A percentile compares a stretch with the other conserved stretches of the same genome.
phyloP scores from a whole-genome alignment of 2,888 invertebrate genomes.

The Brachycybe producta region DNA sequence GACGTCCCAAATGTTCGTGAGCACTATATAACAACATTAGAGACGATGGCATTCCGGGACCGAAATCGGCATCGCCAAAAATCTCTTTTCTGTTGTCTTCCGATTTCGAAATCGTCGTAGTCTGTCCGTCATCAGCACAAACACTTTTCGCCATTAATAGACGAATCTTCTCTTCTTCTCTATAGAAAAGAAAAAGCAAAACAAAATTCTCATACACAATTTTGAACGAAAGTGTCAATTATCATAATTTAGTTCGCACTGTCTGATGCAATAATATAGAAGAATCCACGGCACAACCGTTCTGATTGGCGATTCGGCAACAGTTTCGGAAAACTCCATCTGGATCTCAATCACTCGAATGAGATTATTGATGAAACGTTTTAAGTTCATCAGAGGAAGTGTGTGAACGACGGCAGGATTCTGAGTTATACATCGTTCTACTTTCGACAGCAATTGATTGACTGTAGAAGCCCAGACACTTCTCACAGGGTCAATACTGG shows the following conservation, averaged over 20 bases:
- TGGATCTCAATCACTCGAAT: slow-evolving; percentile 63
- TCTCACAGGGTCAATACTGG: slow-evolving; percentile 3
- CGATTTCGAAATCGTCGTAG: neutral
- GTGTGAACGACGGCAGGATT: slow-evolving; percentile 10
- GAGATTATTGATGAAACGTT: slow-evolving; percentile 58
- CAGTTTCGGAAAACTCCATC: slow-evolving; percentile 53
- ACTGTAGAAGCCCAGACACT: slow-evolving; percentile 16
- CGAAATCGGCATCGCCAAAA: slow-evolving; percentile 18
- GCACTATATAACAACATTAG: slow-evolving; percentile 64
- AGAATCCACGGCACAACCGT: slow-evolving; percentile 69
- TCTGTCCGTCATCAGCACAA: neutral
- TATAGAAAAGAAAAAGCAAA: slow-evolving; percentile 20
- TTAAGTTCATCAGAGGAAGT: slow-evolving; percentile 37
- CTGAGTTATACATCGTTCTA: slow-evolving; percentile 18
- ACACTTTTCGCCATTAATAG: slow-evolving; percentile 8
- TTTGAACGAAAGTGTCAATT: neutral
- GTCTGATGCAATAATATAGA: slow-evolving; percentile 60
- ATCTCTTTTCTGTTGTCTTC: neutral
- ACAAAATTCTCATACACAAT: neutral
- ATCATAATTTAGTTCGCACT: slow-evolving; percentile 27
- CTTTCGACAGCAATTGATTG: slow-evolving; percentile 18
- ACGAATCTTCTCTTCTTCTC: slow-evolving; percentile 28
- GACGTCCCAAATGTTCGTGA: slow-evolving; percentile 66
- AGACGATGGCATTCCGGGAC: slow-evolving; percentile 36
- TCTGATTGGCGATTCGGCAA: slow-evolving; percentile 50